These are phyloP conservation scores for Cinara cedri DNA, from an alignment of 2,888 invertebrate genomes.

Conservation along the genomic window DNA sequence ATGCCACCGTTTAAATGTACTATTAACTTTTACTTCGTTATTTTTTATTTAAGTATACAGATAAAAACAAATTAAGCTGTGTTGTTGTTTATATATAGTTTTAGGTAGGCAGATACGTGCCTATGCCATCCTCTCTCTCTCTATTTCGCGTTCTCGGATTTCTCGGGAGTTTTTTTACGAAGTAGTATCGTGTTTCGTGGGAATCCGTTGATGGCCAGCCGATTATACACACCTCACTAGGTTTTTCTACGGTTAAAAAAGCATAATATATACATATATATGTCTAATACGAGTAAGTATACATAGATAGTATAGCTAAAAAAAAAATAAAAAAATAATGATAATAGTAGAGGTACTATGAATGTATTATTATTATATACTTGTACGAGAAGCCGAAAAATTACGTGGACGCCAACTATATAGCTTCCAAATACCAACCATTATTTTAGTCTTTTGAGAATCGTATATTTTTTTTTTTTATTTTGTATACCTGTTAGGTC, in stretches of 20 bases:
- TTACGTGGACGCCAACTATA: background rate
- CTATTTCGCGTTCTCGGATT: constrained; percentile 35
- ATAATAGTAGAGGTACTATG: background rate
- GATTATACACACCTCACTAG: constrained; percentile 45
- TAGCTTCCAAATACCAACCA: too few species aligned
- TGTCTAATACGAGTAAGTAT: background rate
- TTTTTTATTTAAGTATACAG: too few species aligned
- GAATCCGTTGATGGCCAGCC: constrained; percentile 30
- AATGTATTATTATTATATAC: background rate
- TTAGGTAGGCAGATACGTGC: too few species aligned
- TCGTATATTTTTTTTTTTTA: background rate
- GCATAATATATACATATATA: background rate
- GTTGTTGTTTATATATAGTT: too few species aligned
- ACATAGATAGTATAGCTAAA: background rate
- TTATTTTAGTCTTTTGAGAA: too few species aligned
- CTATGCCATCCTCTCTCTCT: background rate
- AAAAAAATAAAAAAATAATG: too few species aligned
- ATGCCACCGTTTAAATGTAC: too few species aligned
- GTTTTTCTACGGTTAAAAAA: constrained; percentile 14
- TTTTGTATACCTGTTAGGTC: background rate
- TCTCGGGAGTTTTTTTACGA: constrained; percentile 16
- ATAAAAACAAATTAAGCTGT: too few species aligned
- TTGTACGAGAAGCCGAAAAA: background rate
- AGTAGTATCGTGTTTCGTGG: constrained; percentile 42
- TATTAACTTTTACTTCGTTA: too few species aligned